Evolutionary conservation across 1,140 invertebrate species (phyloP), one percentile per base, ranked within the genome.

Genomic region (Drosophila grimshawi): DNA sequence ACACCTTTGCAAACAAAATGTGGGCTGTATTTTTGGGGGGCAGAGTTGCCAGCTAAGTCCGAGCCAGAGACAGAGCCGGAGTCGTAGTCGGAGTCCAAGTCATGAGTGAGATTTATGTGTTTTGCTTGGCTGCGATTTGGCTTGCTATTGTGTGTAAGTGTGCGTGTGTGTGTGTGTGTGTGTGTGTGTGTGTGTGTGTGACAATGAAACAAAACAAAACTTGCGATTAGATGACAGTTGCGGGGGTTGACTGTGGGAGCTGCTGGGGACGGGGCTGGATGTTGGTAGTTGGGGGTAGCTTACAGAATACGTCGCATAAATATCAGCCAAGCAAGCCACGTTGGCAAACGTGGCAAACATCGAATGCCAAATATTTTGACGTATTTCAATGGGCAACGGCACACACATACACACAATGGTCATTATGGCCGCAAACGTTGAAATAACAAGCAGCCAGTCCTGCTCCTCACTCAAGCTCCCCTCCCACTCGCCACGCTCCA

Each of bases 351-450:
- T 74, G 70, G 70, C 70, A 80, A 80, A 69, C 85, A 89, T 89
- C 85, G 85, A 89, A 89, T 85, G 86, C 80, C 85, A 89, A 89
- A 89, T 89, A 89, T 89, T 89, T 89, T 89, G 85, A 89, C 78
- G 85, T 90, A 85, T 89, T 85, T 89, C 85, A 68, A 65, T 69
- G 65, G 73, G n/a, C 57, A 51, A 32, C 53, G 41, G 46, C 51
- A 49, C 11, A 68, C 29, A 49, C 35, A 32, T 8, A 27, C 46
- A 67, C 45, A 67, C 69, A 73, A 80, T 71, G 80, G 76, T 80
- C 67, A 88, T 86, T 82, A 82, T 82, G 65, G 76, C 70, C 83
- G 37, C 83, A 88, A 88, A 89, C 61, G 67, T 76, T 53, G 60
- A 63, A 86, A 86, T 86, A 86, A 86, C 81, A 86, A 75, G 66